Evolutionary conservation across 2,113 vertebrate species (phyloP), one percentile per base, ranked within the genome.

Genomic region (Microtus richardsoni): DNA sequence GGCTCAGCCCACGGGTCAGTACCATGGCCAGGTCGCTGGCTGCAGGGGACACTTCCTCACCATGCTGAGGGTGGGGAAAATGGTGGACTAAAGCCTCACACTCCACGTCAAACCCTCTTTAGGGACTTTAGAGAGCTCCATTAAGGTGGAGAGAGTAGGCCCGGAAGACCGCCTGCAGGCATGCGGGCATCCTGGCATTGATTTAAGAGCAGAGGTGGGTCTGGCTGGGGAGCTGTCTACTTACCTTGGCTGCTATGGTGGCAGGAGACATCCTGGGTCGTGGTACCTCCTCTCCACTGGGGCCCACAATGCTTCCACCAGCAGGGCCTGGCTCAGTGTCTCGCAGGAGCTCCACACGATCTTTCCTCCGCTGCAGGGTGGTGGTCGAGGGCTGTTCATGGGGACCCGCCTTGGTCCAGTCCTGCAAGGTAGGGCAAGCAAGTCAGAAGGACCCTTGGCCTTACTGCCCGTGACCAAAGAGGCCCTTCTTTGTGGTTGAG

Each of bases 1-100:
- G 98, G 96, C 99, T 99, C 96, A 99, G 98, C 16, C 99, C 99
- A 0, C 99, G 99, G 0, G 99, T 99, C 98, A 99, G 98, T 33
- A 99, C 99, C 99, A 99, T 99, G 95, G 99, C 99, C 98, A 99
- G 98, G 97, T 99, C 99, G 0, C 99, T 99, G 98, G 99, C 99
- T 0, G 99, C 99, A 0, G 99, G 99, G 52, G 99, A 99, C n/a
- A 99, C 99, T 96, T 99, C 99, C 91, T 99, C 99, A 1, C 99
- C 99, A 0, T 99, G 99, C 99, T 99, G 98, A 1, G 1, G 80
- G 49, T 49, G 0, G 1, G 80, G 0, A 30, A 85, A 87, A 58
- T 0, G 0, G 13, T 0, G 66, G 36, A n/a, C 47, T 58, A 58
- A 58, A 58, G 58, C 58, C 19, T 58, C 58, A 58, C 54, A 58